Percentiles rank a stretch among this genome's conserved stretches.
These are phyloP conservation scores for Torymus aiolomorphi DNA, from an alignment of 2,888 invertebrate genomes.

Conservation along the genomic window DNA sequence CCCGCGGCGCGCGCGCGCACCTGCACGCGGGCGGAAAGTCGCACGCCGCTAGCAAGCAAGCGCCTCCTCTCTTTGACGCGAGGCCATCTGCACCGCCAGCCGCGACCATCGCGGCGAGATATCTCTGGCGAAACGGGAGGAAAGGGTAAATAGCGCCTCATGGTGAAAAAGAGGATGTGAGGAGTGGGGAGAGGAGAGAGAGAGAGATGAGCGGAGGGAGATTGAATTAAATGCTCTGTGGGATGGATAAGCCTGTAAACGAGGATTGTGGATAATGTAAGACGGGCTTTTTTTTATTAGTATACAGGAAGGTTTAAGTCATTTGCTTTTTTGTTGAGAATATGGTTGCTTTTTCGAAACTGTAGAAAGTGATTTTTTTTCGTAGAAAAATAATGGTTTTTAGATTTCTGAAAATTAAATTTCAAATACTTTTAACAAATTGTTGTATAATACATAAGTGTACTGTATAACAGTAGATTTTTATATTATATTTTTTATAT, in stretches of 20 bases:
- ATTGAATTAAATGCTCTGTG: too few species aligned
- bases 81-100: constrained; percentile 27
- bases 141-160: not conserved
- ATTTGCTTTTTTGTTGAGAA: too few species aligned
- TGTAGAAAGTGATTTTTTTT: not conserved
- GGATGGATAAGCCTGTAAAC: too few species aligned
- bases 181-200: not conserved
- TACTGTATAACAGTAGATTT: too few species aligned
- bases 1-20: constrained; percentile 10
- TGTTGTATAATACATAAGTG: not conserved
- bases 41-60: not conserved
- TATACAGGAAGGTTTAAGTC: too few species aligned
- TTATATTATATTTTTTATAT: too few species aligned
- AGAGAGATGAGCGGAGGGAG: not conserved
- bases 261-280: too few species aligned
- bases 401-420: not conserved
- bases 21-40: constrained; percentile 34
- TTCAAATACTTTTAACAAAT: not conserved
- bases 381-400: not conserved
- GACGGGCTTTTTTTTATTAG: too few species aligned
- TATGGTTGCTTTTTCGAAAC: too few species aligned
- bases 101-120: not conserved
- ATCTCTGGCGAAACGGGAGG: too few species aligned
- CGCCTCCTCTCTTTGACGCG: not conserved
- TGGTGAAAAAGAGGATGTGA: not conserved